Percentiles rank a stretch among this genome's conserved stretches.
Conservation (phyloP, 2,113 vertebrate species). For the Pitta sordida region DNA sequence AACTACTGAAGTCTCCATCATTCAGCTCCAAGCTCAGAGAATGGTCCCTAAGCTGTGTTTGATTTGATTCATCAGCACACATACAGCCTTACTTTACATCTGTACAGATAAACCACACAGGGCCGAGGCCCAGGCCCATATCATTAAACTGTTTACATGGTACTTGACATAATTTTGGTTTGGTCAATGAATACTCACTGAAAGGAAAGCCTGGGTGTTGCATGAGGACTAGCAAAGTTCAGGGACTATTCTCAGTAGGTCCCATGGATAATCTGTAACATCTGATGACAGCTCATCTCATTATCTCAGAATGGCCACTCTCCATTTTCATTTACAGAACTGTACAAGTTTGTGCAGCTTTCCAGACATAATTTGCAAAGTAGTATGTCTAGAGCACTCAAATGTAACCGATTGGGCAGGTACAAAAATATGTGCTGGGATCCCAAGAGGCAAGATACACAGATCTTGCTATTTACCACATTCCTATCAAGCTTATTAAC, state of each 20-base stretch:
- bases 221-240: not conserved
- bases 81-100: not conserved
- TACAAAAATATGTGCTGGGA: not conserved
- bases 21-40: not conserved
- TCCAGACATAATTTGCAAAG: not conserved
- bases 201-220: not conserved
- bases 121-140: no score
- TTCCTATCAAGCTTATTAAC: not conserved
- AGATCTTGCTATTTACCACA: not conserved
- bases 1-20: not conserved
- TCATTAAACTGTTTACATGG: not conserved
- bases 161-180: not conserved
- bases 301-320: not conserved
- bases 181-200: not conserved
- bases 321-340: not conserved
- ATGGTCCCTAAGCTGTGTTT: not conserved
- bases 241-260: not conserved
- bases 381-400: not conserved
- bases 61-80: not conserved
- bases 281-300: not conserved
- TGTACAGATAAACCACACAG: not conserved
- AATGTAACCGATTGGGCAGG: not conserved
- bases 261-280: not conserved
- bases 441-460: not conserved
- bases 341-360: not conserved